Evolutionary conservation across 2,888 invertebrate species (phyloP).

Genomic region (Rhodophaea formosa): DNA sequence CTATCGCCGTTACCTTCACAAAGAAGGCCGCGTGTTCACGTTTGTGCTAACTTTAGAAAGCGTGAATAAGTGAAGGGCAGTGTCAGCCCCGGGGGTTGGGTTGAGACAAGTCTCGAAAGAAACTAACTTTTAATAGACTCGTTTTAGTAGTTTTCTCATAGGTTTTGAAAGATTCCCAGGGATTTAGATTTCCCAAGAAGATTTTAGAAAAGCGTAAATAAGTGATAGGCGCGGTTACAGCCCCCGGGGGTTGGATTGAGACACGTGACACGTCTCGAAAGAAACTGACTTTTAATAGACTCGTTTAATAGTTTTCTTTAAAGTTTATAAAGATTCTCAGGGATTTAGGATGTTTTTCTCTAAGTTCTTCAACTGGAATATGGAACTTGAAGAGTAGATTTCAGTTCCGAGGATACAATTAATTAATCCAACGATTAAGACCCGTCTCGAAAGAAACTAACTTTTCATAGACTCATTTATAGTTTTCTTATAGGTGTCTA

Average conservation of each 20-base stretch:
- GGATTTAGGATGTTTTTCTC: too few relatives aligned
- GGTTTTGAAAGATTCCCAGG: not conserved
- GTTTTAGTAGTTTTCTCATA: not conserved
- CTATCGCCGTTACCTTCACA: not conserved
- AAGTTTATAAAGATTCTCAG: too few relatives aligned
- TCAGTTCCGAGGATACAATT: too few relatives aligned
- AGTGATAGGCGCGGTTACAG: not conserved
- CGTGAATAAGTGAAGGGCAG: constrained; percentile 2
- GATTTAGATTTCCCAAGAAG: too few relatives aligned
- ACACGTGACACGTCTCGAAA: not conserved
- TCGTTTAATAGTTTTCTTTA: not conserved
- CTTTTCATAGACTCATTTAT: not conserved
- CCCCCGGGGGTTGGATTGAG: not conserved
- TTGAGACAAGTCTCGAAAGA: not conserved
- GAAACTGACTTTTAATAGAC: not conserved
- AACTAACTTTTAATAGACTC: not conserved
- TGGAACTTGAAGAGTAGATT: too few relatives aligned
- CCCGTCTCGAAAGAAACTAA: not conserved
- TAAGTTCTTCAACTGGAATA: too few relatives aligned
- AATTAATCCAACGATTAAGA: not conserved
- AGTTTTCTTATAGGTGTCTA: not conserved
- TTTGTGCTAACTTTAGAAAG: not conserved
- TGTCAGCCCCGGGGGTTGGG: not conserved
- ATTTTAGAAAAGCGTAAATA: not conserved
- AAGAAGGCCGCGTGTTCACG: not conserved